A percentile compares a stretch with the other conserved stretches of the same genome.
phyloP scores from a whole-genome alignment of 1,140 invertebrate species.

The Heliothis virescens region DNA sequence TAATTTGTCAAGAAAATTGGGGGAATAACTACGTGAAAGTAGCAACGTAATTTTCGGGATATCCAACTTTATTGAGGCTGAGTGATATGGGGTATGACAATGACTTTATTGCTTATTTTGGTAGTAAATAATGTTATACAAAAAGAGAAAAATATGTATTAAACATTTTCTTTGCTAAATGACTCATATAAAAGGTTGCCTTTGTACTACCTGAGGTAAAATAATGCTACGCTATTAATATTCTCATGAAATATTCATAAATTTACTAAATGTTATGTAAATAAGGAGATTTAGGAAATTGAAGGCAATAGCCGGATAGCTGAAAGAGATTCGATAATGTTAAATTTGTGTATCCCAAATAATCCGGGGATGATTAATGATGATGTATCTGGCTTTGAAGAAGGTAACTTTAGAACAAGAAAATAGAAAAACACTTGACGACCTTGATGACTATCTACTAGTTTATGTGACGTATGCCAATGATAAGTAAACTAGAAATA shows the following conservation, averaged over 20 bases:
- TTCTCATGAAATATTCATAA: slow-evolving; percentile 70
- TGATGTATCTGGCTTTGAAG: not conserved
- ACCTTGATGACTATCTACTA: not conserved
- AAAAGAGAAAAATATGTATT: not conserved
- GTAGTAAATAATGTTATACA: not conserved
- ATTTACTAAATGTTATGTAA: slow-evolving; percentile 72
- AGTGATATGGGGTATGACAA: slow-evolving; percentile 15
- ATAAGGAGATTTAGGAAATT: slow-evolving; percentile 64
- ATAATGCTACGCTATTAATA: slow-evolving; percentile 48
- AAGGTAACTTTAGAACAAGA: not conserved
- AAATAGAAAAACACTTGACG: not conserved
- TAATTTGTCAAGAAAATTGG: slow-evolving; percentile 6
- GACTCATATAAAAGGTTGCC: slow-evolving; percentile 3
- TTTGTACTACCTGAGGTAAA: slow-evolving; percentile 13
- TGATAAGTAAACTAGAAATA: not conserved
- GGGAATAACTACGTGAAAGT: not conserved
- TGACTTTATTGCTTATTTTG: slow-evolving; percentile 1
- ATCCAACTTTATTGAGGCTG: not conserved
- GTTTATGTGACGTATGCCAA: slow-evolving; percentile 2
- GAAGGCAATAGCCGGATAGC: slow-evolving; percentile 52
- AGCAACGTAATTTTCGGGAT: not conserved
- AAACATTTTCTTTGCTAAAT: not conserved
- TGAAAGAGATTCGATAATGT: slow-evolving; percentile 48
- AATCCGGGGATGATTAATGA: slow-evolving; percentile 39
- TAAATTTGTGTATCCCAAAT: slow-evolving; percentile 47